These are phyloP conservation scores for Dendroctonus valens DNA, from an alignment of 1,140 invertebrate species.

Conservation along the genomic window DNA sequence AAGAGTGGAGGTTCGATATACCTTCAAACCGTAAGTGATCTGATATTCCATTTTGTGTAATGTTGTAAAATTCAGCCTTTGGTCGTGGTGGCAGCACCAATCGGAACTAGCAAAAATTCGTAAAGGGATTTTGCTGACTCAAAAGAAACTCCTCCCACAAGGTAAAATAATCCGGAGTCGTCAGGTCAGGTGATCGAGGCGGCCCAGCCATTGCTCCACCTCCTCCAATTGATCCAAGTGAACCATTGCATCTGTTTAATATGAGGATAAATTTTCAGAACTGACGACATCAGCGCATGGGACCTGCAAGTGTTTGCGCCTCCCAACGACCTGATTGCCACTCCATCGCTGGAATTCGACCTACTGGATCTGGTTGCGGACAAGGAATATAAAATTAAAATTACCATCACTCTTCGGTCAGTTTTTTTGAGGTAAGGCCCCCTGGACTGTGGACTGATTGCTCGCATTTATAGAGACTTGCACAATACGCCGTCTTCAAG, in stretches of 20 bases:
- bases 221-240: too few species aligned
- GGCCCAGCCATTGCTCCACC: too few species aligned
- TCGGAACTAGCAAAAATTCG: too few species aligned
- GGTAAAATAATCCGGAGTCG: too few species aligned
- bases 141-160: too few species aligned
- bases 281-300: constrained; percentile 69
- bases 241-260: too few species aligned
- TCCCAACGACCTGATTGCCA: constrained; percentile 78
- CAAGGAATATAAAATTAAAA: constrained; percentile 78
- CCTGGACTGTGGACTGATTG: background rate
- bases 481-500: constrained; percentile 71
- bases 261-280: constrained; percentile 58
- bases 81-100: too few species aligned
- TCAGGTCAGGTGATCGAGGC: too few species aligned
- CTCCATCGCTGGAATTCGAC: constrained; percentile 79
- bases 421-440: background rate
- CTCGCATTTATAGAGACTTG: constrained; percentile 55
- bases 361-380: constrained; percentile 72
- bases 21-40: constrained; percentile 52
- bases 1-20: constrained; percentile 79
- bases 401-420: constrained; percentile 64
- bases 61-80: too few species aligned
- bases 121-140: too few species aligned
- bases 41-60: too few species aligned
- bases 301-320: constrained; percentile 80